phyloP scores from a whole-genome alignment of 2,797 vertebrate genomes.

The Serranus cabrilla region DNA sequence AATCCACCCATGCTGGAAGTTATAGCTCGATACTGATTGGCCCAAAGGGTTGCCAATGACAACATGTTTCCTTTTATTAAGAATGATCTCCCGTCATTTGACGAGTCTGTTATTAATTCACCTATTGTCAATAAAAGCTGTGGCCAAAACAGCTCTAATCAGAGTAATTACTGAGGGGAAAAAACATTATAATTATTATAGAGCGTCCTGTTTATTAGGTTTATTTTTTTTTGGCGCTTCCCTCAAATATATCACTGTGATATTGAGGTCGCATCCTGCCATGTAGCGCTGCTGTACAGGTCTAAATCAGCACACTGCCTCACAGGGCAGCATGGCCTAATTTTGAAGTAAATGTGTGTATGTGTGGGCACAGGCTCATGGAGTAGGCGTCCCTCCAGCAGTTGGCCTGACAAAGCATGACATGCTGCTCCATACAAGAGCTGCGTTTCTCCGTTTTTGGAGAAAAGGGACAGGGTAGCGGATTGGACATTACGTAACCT shows the following conservation, averaged over 20 bases:
- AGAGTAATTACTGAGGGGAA: background rate
- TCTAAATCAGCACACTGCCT: constrained; percentile 75
- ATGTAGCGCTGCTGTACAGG: constrained; percentile 48
- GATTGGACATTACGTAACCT: constrained; percentile 77
- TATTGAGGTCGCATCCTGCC: constrained; percentile 67
- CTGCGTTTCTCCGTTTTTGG: constrained; percentile 65
- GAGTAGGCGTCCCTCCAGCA: constrained; percentile 75
- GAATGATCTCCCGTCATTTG: background rate
- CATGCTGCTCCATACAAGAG: constrained; percentile 80
- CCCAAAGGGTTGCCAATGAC: background rate
- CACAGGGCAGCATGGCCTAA: constrained; percentile 75
- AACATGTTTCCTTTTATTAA: constrained; percentile 1
- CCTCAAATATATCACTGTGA: constrained; percentile 34
- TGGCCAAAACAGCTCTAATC: constrained; percentile 4
- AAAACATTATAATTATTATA: background rate
- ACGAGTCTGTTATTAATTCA: constrained; percentile 5
- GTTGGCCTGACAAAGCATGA: constrained; percentile 78
- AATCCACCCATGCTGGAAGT: background rate
- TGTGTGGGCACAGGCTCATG: constrained; percentile 68
- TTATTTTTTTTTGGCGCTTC: constrained; percentile 17
- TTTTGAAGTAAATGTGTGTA: constrained; percentile 71
- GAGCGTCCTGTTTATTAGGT: constrained; percentile 13
- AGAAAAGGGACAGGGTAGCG: constrained; percentile 64
- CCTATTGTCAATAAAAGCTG: constrained; percentile 6
- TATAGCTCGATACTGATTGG: background rate